Evolutionary conservation across 1,140 invertebrate species (phyloP).

Genomic region (Halesus radiatus): DNA sequence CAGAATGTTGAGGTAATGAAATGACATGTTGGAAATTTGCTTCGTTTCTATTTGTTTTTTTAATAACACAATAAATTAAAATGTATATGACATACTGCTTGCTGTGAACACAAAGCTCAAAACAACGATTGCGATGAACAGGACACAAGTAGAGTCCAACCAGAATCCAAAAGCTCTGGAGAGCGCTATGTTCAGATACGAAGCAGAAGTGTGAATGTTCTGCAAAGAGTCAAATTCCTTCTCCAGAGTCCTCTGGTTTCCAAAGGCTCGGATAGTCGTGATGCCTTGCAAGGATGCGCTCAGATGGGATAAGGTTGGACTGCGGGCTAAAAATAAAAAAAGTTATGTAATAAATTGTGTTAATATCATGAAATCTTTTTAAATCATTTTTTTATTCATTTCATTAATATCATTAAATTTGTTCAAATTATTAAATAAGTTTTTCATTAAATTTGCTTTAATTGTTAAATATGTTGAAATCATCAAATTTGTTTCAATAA

Average conservation of each 20-base stretch:
- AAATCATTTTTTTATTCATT: no score
- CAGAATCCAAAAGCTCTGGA: conserved; percentile 81
- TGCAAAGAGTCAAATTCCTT: conserved; percentile 70
- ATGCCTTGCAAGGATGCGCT: conserved; percentile 78
- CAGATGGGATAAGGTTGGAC: conserved; percentile 81
- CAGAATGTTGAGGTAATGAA: no score
- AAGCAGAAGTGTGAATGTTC: conserved; percentile 67
- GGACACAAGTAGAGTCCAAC: conserved; percentile 77
- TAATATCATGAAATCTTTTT: neutral
- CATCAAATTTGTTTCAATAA: no score
- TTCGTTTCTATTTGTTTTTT: no score
- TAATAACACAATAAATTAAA: no score
- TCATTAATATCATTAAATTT: no score
- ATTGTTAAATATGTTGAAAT: no score
- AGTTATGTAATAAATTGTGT: neutral
- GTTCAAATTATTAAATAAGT: no score
- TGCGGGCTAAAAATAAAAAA: conserved; percentile 64
- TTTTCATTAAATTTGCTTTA: no score
- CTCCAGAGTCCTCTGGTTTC: conserved; percentile 71
- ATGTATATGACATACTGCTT: conserved; percentile 20
- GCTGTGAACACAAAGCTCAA: conserved; percentile 69
- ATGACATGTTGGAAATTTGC: no score
- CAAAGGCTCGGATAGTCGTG: conserved; percentile 77
- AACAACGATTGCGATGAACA: conserved; percentile 75
- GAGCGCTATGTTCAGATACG: conserved; percentile 77